Evolutionary conservation across 2,797 vertebrate genomes (phyloP).

Genomic region (Esox lucius): DNA sequence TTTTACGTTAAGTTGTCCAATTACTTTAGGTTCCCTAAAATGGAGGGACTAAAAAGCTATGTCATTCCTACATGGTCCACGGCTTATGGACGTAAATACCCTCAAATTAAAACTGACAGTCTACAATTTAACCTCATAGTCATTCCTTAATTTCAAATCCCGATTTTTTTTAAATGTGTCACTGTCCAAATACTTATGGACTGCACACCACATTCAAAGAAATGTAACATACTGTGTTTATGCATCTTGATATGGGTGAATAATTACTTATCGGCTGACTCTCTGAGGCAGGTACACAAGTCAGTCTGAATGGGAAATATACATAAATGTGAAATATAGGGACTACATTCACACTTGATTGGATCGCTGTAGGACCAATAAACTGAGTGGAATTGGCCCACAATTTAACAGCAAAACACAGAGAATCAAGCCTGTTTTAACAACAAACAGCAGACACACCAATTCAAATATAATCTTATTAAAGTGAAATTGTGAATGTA

Average conservation of each 20-base stretch:
- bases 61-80: too few relatives aligned
- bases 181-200: too few relatives aligned
- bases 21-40: too few relatives aligned
- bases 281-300: constrained; percentile 10
- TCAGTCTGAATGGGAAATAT: constrained; percentile 36
- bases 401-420: constrained; percentile 29
- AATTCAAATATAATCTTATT: constrained; percentile 50
- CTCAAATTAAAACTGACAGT: too few relatives aligned
- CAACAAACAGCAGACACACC: constrained; percentile 45
- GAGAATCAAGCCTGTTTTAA: constrained; percentile 45
- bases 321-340: constrained; percentile 35
- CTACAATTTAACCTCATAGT: too few relatives aligned
- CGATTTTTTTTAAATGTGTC: too few relatives aligned
- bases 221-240: not conserved
- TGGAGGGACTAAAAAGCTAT: too few relatives aligned
- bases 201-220: too few relatives aligned
- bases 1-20: too few relatives aligned
- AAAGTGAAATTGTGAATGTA: constrained; percentile 44
- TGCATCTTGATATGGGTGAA: not conserved
- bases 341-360: constrained; percentile 31
- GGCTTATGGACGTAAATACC: too few relatives aligned
- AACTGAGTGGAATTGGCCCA: constrained; percentile 43
- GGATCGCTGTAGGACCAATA: constrained; percentile 38
- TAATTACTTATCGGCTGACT: not conserved
- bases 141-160: too few relatives aligned